Evolutionary conservation across 2,113 vertebrate genomes (phyloP).

Genomic region (Urocynchramus pylzowi): DNA sequence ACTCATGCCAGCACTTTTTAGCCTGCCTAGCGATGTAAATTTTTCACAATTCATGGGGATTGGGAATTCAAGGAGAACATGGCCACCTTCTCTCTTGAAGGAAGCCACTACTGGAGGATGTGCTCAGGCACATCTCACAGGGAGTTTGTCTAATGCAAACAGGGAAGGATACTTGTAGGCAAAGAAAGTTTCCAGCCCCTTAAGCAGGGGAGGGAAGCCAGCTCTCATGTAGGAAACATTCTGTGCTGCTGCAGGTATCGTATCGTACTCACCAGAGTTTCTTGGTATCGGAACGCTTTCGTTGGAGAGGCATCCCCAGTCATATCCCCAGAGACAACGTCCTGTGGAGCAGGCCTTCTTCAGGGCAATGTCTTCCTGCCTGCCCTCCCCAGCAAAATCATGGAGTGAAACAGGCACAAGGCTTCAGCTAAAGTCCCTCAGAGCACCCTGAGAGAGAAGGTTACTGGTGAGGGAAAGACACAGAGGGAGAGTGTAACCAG

Average conservation of each 20-base stretch:
- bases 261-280: conserved; percentile 80
- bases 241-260: neutral
- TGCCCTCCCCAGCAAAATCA: neutral
- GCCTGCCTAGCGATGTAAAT: neutral
- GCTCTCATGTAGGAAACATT: neutral
- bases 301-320: conserved; percentile 84
- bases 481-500: conserved; percentile 54
- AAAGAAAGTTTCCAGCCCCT: neutral
- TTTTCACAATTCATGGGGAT: neutral
- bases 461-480: conserved; percentile 1
- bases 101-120: neutral
- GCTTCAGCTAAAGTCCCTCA: conserved; percentile 10
- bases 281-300: conserved; percentile 83
- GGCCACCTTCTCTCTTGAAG: neutral
- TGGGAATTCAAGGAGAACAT: neutral
- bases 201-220: neutral
- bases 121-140: neutral
- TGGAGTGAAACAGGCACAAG: neutral
- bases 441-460: conserved; percentile 38
- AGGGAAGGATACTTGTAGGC: neutral
- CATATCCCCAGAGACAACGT: conserved; percentile 61
- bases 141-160: neutral
- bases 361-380: neutral
- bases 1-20: neutral
- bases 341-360: neutral